Percentiles rank a stretch among this genome's conserved stretches.
phyloP scores from a whole-genome alignment of 2,888 invertebrate species.

The Tetrapedia diversipes region DNA sequence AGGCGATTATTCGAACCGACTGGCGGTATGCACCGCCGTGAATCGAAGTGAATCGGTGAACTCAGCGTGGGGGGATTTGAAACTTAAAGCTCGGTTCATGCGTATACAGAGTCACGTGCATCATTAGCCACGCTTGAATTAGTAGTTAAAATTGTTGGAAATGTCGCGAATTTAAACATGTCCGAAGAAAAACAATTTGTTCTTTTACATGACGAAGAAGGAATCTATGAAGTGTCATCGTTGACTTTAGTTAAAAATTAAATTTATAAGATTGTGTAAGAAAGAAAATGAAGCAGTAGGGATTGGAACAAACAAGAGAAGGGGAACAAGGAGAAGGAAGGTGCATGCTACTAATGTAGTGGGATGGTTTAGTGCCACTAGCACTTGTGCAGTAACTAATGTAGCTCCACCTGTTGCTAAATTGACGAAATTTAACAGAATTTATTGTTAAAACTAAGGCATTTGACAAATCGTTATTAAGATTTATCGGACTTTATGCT shows the following conservation, averaged over 20 bases:
- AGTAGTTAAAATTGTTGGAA: neutral
- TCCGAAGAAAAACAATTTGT: constrained; percentile 20
- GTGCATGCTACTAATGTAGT: constrained; percentile 22
- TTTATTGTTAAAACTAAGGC: no score
- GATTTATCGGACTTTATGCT: neutral
- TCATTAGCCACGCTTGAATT: constrained; percentile 28
- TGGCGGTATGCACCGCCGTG: constrained; percentile 49
- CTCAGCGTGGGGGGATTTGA: constrained; percentile 39
- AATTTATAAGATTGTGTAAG: neutral
- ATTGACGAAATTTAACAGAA: neutral
- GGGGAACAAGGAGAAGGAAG: constrained; percentile 17
- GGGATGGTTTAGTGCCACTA: constrained; percentile 2
- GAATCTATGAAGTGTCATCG: constrained; percentile 27
- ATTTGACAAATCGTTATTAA: neutral
- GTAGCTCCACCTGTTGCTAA: constrained; percentile 40
- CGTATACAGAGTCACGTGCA: constrained; percentile 49
- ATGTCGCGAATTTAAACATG: neutral
- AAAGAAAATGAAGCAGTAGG: neutral
- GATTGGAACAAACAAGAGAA: neutral
- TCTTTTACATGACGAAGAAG: neutral
- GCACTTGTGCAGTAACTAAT: neutral
- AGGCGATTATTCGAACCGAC: constrained; percentile 62
- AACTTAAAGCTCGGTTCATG: constrained; percentile 61
- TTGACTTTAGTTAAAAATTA: constrained; percentile 4
- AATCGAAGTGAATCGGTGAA: constrained; percentile 36